A percentile compares a stretch with the other conserved stretches of the same genome.
phyloP scores from a whole-genome alignment of 2,888 invertebrate species.

The Oligia strigilis region DNA sequence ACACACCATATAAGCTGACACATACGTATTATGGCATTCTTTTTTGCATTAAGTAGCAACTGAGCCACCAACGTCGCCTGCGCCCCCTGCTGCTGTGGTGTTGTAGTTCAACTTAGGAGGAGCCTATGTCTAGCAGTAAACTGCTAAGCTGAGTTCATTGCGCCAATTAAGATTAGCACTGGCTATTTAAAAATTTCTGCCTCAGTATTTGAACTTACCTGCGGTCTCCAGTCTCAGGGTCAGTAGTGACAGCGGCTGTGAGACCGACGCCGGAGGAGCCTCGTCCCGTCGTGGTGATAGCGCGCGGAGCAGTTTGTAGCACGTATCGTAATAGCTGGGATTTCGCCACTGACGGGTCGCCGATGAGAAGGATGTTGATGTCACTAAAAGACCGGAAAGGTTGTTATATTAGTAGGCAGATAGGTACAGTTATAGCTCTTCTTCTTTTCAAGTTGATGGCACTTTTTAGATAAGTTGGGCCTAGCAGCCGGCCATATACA shows the following conservation, averaged over 20 bases:
- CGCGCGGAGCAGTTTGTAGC: constrained; percentile 97
- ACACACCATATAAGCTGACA: too few relatives aligned
- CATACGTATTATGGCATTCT: too few relatives aligned
- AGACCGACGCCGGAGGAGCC: constrained; percentile 99
- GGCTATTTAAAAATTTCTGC: not conserved
- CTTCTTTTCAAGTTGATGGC: not conserved
- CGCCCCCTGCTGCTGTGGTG: not conserved
- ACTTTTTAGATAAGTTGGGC: not conserved
- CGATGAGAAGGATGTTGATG: constrained; percentile 98
- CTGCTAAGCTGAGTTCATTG: too few relatives aligned
- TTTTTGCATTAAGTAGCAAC: too few relatives aligned
- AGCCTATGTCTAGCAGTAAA: too few relatives aligned
- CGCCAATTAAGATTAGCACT: not conserved
- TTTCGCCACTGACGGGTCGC: constrained; percentile 99
- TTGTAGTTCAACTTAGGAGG: not conserved
- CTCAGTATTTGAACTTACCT: constrained; percentile 79
- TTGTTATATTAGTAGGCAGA: not conserved
- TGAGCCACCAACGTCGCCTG: not conserved
- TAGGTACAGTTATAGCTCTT: not conserved
- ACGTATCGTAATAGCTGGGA: constrained; percentile 98
- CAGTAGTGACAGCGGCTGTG: constrained; percentile 99
- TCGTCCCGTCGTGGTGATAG: constrained; percentile 98
- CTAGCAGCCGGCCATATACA: not conserved
- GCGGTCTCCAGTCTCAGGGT: constrained; percentile 97
- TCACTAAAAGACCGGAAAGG: constrained; percentile 80